Percentiles rank a stretch among this genome's conserved stretches.
These are phyloP conservation scores for Tachystola acroxantha DNA, from an alignment of 2,888 invertebrate species.

Conservation along the genomic window DNA sequence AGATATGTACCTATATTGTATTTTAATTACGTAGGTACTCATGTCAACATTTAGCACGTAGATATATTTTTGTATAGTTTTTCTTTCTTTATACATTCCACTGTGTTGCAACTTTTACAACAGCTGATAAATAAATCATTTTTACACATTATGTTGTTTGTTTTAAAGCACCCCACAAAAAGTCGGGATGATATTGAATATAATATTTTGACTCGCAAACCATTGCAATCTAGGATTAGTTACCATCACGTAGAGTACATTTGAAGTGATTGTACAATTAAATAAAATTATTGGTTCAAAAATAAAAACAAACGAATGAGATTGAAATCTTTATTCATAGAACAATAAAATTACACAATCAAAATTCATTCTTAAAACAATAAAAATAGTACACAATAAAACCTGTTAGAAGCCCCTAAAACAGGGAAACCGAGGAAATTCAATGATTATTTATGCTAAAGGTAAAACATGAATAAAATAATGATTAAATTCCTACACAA, in stretches of 20 bases:
- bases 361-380: constrained; percentile 46
- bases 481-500: constrained; percentile 3
- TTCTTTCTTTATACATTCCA: constrained; percentile 49
- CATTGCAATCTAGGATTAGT: too few relatives aligned
- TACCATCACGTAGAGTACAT: too few relatives aligned
- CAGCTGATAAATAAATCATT: constrained; percentile 38
- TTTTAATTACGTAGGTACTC: neutral
- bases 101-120: constrained; percentile 38
- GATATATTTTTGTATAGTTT: constrained; percentile 19
- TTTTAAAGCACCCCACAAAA: too few relatives aligned
- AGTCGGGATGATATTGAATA: too few relatives aligned
- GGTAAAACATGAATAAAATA: constrained; percentile 11
- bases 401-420: constrained; percentile 38
- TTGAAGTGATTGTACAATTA: too few relatives aligned
- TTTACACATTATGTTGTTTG: constrained; percentile 17
- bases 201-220: too few relatives aligned
- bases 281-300: neutral
- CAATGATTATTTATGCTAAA: constrained; percentile 44
- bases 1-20: neutral
- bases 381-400: constrained; percentile 38
- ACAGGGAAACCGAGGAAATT: constrained; percentile 65
- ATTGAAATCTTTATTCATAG: constrained; percentile 43
- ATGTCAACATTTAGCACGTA: neutral
- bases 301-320: constrained; percentile 2
- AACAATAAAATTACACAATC: constrained; percentile 45